Percentiles rank a stretch among this genome's conserved stretches.
Conservation (phyloP, 2,797 vertebrate genomes). For the Sebastiscus tertius region DNA sequence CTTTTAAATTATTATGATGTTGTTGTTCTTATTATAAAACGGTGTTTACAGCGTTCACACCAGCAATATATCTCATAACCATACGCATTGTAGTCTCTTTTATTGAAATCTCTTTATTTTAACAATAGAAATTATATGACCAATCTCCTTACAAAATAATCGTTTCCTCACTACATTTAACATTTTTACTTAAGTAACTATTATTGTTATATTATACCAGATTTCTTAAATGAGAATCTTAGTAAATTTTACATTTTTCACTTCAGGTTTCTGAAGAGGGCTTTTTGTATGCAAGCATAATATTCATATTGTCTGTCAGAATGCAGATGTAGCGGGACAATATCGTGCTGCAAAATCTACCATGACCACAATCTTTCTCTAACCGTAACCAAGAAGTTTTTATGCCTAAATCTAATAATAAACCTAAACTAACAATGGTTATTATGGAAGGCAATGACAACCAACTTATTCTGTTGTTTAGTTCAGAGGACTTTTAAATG, state of each 20-base stretch:
- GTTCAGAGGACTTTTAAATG: neutral
- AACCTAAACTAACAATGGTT: neutral
- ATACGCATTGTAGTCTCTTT: neutral
- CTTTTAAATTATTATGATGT: neutral
- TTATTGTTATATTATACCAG: neutral
- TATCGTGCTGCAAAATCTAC: neutral
- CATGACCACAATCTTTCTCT: neutral
- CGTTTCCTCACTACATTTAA: neutral
- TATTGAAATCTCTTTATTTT: neutral
- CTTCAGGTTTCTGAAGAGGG: neutral
- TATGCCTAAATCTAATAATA: neutral
- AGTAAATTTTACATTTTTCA: neutral
- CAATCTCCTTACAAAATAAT: neutral
- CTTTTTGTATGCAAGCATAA: neutral
- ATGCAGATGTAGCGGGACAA: neutral
- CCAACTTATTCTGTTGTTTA: neutral
- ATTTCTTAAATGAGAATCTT: neutral
- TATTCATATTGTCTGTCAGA: neutral
- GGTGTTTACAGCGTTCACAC: neutral
- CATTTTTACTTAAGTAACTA: neutral
- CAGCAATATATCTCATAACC: neutral
- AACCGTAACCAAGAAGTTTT: no score
- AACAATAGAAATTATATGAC: accelerated
- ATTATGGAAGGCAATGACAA: neutral
- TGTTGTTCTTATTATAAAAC: conserved; percentile 1